phyloP scores from a whole-genome alignment of 2,888 invertebrate genomes.

The Bibio marci region DNA sequence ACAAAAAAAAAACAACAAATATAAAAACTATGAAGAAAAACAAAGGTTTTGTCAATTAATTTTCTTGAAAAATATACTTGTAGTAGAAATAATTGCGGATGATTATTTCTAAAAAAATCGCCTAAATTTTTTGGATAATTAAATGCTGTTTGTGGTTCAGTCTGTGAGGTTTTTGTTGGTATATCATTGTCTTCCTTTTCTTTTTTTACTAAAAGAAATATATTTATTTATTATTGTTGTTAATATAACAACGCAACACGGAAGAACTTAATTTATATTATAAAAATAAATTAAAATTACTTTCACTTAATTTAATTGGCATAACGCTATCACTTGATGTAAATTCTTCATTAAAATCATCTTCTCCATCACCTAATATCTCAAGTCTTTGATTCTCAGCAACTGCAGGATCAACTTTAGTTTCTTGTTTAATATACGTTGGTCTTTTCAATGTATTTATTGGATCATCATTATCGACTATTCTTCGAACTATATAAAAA shows the following conservation, averaged over 20 bases:
- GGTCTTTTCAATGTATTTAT: slow-evolving; percentile 14
- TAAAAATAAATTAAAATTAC: no score
- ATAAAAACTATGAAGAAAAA: not conserved
- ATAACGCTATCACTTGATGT: slow-evolving; percentile 20
- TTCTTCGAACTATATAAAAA: slow-evolving; percentile 3
- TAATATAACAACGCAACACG: slow-evolving; percentile 3
- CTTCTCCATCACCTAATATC: slow-evolving; percentile 21
- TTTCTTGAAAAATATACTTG: slow-evolving; percentile 15
- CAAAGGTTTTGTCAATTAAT: not conserved
- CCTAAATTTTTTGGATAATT: slow-evolving; percentile 17
- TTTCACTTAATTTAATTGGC: slow-evolving; percentile 23
- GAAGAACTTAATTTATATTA: no score
- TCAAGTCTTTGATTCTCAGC: slow-evolving; percentile 18
- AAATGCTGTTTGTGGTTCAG: not conserved
- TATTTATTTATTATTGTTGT: not conserved
- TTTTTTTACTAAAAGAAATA: not conserved
- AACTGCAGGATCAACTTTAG: slow-evolving; percentile 19
- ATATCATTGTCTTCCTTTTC: not conserved
- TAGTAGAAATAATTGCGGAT: slow-evolving; percentile 23
- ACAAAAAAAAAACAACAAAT: not conserved
- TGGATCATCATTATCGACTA: slow-evolving; percentile 15
- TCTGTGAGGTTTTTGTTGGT: not conserved
- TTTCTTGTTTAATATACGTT: slow-evolving; percentile 16
- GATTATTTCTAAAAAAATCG: slow-evolving; percentile 17
- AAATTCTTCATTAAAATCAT: slow-evolving; percentile 17